Evolutionary conservation across 2,113 vertebrate species (phyloP).

Genomic region (Coryphaenoides rupestris): DNA sequence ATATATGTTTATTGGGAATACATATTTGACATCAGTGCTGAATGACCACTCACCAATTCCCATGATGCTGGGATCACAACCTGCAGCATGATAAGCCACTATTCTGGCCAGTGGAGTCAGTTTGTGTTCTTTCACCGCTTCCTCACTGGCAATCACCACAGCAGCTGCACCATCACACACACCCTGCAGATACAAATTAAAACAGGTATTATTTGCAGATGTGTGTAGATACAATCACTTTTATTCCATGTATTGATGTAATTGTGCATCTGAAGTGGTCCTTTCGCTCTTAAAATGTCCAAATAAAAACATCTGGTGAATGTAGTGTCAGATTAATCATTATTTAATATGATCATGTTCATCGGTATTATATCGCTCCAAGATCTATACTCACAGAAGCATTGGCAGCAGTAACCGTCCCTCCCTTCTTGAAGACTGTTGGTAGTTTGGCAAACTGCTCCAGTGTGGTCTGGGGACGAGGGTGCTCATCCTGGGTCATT

Average conservation of each 20-base stretch:
- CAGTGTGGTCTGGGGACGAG: slow-evolving; percentile 86
- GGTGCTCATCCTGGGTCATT: slow-evolving; percentile 88
- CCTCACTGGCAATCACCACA: slow-evolving; percentile 89
- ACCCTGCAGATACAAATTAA: slow-evolving; percentile 70
- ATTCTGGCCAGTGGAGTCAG: slow-evolving; percentile 90
- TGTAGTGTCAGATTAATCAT: no score
- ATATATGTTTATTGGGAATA: neutral
- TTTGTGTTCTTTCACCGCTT: slow-evolving; percentile 85
- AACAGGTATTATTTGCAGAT: neutral
- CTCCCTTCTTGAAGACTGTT: slow-evolving; percentile 89
- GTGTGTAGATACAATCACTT: neutral
- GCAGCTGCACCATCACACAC: slow-evolving; percentile 91
- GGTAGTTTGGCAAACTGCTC: slow-evolving; percentile 88
- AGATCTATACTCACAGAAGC: slow-evolving; percentile 80
- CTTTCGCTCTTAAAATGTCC: no score
- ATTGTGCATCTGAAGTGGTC: no score
- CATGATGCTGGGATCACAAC: slow-evolving; percentile 97
- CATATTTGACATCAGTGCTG: neutral
- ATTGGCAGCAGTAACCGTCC: slow-evolving; percentile 91
- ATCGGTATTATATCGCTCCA: no score
- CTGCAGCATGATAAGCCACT: slow-evolving; percentile 84
- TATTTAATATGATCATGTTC: no score
- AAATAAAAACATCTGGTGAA: no score
- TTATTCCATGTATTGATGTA: neutral
- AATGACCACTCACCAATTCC: slow-evolving; percentile 84